Conservation (phyloP, 1,140 invertebrate genomes). For the Megalonaias nervosa region DNA sequence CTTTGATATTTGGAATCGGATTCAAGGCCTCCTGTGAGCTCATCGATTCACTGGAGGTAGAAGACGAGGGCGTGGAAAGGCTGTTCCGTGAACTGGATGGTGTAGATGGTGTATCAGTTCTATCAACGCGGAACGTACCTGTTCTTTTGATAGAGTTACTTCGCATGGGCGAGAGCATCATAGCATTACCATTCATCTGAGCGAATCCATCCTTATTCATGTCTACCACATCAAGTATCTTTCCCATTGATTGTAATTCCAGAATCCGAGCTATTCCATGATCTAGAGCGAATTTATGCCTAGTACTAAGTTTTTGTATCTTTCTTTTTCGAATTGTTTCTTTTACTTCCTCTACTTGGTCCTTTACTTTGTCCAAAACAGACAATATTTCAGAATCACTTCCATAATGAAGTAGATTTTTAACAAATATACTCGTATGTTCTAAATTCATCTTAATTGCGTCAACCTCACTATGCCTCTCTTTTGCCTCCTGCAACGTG, state of each 20-base stretch:
- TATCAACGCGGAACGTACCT: constrained; percentile 50
- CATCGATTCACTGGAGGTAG: constrained; percentile 46
- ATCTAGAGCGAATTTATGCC: constrained; percentile 46
- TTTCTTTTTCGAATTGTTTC: constrained; percentile 41
- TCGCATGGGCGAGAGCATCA: constrained; percentile 24
- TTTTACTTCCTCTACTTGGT: constrained; percentile 47
- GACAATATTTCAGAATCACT: constrained; percentile 53
- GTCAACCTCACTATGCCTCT: constrained; percentile 45
- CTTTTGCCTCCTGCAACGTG: constrained; percentile 34
- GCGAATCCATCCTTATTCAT: constrained; percentile 46
- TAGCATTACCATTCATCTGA: constrained; percentile 33
- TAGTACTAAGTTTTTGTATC: constrained; percentile 44
- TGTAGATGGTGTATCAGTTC: constrained; percentile 13
- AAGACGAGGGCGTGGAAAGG: constrained; percentile 32
- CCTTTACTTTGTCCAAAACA: constrained; percentile 48
- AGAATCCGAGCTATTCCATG: constrained; percentile 33
- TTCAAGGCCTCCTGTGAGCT: constrained; percentile 44
- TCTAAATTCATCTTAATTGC: constrained; percentile 46
- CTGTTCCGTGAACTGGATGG: constrained; percentile 24
- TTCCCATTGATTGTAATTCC: constrained; percentile 44
- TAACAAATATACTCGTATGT: constrained; percentile 43
- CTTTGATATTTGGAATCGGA: too few species aligned
- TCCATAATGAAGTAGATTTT: constrained; percentile 45
- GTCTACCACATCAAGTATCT: constrained; percentile 49
- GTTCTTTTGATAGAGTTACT: constrained; percentile 43